Conservation (phyloP, 2,888 invertebrate species). For the Platycheirus albimanus region DNA sequence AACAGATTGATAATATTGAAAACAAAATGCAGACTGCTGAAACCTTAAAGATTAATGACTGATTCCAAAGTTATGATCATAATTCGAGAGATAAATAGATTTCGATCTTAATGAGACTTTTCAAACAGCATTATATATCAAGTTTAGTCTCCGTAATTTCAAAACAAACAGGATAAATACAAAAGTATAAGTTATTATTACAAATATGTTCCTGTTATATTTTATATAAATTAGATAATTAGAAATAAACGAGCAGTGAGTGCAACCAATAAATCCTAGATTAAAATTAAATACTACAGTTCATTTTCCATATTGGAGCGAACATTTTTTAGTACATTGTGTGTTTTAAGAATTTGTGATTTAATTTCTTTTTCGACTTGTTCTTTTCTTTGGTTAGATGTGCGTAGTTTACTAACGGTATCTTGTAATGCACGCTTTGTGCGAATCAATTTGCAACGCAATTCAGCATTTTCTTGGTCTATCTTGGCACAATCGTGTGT, state of each 20-base stretch:
- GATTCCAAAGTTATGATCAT: no score
- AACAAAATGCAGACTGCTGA: no score
- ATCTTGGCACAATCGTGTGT: constrained; percentile 83
- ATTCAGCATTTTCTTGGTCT: constrained; percentile 87
- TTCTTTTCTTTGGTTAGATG: constrained; percentile 91
- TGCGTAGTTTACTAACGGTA: constrained; percentile 89
- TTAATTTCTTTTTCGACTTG: constrained; percentile 93
- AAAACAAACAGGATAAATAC: no score
- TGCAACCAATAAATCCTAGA: constrained; percentile 51
- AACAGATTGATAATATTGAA: no score
- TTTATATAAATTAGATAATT: no score
- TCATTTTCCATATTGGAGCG: constrained; percentile 88
- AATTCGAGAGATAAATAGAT: no score
- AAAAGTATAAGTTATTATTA: no score
- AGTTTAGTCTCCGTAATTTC: no score
- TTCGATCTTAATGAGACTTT: no score
- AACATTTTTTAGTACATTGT: constrained; percentile 89
- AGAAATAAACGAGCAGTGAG: constrained; percentile 4
- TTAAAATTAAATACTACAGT: constrained; percentile 76
- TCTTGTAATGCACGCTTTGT: constrained; percentile 90
- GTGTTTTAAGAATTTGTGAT: constrained; percentile 90
- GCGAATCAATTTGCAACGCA: constrained; percentile 88
- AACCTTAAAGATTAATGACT: no score
- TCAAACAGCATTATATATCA: no score
- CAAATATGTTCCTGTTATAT: no score